Evolutionary conservation across 2,797 vertebrate genomes (phyloP), one percentile per base, ranked within the genome.

Genomic region (Lates japonicus): DNA sequence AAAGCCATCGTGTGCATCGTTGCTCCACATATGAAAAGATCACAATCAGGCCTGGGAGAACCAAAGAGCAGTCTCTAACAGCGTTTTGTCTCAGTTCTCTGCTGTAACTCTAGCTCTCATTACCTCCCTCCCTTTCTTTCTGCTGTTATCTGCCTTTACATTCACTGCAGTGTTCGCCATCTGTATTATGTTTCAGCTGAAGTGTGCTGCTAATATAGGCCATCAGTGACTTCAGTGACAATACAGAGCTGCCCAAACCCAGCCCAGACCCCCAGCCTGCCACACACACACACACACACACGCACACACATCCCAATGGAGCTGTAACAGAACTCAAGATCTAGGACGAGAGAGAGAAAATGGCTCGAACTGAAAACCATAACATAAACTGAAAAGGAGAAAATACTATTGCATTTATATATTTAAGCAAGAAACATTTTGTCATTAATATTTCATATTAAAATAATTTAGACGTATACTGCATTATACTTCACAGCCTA

Each of bases 121-220:
- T 76, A 64, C 59, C 76, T 70, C 29, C 55, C 51, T 13, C 49
- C 37, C 64, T 69, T 22, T 44, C 74, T 73, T 48, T 69, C 64
- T 74, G 51, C 55, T 62, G 42, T 78, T 80, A 65, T 77, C 71
- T 13, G 75, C 42, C 71, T 74, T 82, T 51, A 83, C 69, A 59
- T 67, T 80, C 42, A 25, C 69, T 62, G 55, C 67, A 63, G 70
- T 69, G 62, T 58, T 65, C 39, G 3, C 20, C 65, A 70, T 70
- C 65, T 76, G 84, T 37, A 76, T 87, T 72, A 29, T 19, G 71
- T 90, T 90, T 83, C 84, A 66, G 73, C 74, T 76, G 57, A 93
- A 92, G 90, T 91, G 90, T 92, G 89, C 83, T 84, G 74, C 82
- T 90, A 91, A 95, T 94, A 86, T 93, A 93, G 92, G 92, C 77